Percentiles rank a stretch among this genome's conserved stretches.
phyloP scores from a whole-genome alignment of 2,113 vertebrate species.

The Periophthalmodon schlosseri region DNA sequence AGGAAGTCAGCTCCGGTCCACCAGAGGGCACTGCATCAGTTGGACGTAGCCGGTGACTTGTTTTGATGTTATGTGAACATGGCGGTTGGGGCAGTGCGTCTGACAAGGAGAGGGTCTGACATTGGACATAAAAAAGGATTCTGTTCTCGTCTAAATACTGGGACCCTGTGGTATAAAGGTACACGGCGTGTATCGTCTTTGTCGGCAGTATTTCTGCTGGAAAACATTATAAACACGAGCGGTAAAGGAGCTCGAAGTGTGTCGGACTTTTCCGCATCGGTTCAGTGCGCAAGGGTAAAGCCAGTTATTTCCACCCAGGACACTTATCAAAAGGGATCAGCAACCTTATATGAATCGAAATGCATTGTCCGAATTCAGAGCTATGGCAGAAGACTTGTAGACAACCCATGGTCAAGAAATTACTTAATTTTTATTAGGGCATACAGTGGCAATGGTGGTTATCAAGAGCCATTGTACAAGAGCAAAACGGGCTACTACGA shows the following conservation, averaged over 20 bases:
- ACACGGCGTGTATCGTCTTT: rapidly evolving
- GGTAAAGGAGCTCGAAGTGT: background rate
- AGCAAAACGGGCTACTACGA: constrained; percentile 83
- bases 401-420: background rate
- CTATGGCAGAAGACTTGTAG: background rate
- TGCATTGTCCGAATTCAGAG: too few relatives aligned
- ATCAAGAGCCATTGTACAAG: constrained; percentile 50
- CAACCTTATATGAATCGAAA: background rate
- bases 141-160: background rate
- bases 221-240: background rate
- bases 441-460: constrained; percentile 30
- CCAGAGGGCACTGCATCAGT: constrained; percentile 24
- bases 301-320: background rate
- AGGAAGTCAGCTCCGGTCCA: background rate
- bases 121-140: constrained; percentile 8
- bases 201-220: background rate
- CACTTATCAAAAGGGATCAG: background rate
- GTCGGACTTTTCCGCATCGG: background rate
- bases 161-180: rapidly evolving
- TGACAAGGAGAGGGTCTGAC: constrained; percentile 6
- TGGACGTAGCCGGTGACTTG: background rate
- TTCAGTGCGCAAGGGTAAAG: constrained; percentile 12
- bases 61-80: constrained; percentile 41
- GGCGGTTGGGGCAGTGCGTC: constrained; percentile 61
- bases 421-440: constrained; percentile 17